Evolutionary conservation across 2,113 vertebrate species (phyloP).

Genomic region (Ardeotis arabs): DNA sequence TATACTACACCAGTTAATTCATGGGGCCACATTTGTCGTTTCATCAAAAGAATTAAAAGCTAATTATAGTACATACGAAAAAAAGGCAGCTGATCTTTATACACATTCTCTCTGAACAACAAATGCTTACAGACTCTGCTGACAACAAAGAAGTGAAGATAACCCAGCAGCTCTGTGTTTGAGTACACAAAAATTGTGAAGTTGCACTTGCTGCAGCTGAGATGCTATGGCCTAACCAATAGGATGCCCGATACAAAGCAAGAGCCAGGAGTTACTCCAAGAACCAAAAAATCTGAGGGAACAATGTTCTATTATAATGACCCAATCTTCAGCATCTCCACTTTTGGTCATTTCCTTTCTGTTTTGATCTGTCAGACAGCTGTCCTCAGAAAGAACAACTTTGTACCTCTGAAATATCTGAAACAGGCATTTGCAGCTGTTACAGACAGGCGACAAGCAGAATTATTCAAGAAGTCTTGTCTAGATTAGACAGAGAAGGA

Average conservation of each 20-base stretch:
- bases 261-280: neutral
- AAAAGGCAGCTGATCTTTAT: neutral
- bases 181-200: neutral
- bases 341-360: neutral
- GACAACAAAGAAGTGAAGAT: neutral
- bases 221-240: rapidly evolving
- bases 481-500: neutral
- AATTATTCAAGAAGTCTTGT: neutral
- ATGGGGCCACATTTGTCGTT: neutral
- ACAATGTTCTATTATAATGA: neutral
- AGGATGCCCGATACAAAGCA: neutral
- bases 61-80: neutral
- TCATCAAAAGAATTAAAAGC: neutral
- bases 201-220: neutral
- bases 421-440: constrained; percentile 48
- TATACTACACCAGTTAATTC: neutral
- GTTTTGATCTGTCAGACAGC: constrained; percentile 40
- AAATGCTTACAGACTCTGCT: neutral
- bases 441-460: constrained; percentile 24
- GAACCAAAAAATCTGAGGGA: neutral
- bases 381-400: neutral
- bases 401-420: constrained; percentile 17
- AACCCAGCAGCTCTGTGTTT: neutral
- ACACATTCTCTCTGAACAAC: neutral
- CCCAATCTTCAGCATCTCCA: neutral